A percentile compares a stretch with the other conserved stretches of the same genome.
Conservation (phyloP, 1,140 invertebrate genomes). For the Diplogasteroides magnus region DNA sequence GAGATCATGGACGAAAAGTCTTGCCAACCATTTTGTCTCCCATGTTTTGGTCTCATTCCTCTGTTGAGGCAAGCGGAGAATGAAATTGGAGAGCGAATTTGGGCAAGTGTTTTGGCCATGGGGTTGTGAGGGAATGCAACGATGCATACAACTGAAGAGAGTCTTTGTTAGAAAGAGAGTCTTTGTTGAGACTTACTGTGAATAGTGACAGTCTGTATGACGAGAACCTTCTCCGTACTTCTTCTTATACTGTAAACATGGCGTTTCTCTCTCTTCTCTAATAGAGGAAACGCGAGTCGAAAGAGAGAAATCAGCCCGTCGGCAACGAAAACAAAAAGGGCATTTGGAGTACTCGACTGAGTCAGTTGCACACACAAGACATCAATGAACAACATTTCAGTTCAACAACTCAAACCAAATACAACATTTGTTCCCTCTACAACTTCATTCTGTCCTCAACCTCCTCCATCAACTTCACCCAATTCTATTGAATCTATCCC, state of each 20-base stretch:
- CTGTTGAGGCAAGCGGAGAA: not conserved
- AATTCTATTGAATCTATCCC: not conserved
- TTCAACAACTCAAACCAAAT: not conserved
- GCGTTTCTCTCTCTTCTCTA: not conserved
- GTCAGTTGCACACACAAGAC: too few species aligned
- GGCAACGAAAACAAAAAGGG: not conserved
- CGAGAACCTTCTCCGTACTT: not conserved
- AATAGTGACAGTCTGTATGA: too few species aligned
- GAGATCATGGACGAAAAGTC: too few species aligned
- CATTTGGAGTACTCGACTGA: too few species aligned
- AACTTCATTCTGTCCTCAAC: not conserved
- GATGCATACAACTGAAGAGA: too few species aligned
- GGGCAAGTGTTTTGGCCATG: not conserved
- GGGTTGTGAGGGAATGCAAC: too few species aligned
- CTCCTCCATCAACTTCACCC: not conserved
- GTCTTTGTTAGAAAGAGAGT: too few species aligned
- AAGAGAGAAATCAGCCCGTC: not conserved
- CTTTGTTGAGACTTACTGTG: too few species aligned
- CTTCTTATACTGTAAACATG: too few species aligned
- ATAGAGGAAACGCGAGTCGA: not conserved
- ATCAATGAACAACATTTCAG: too few species aligned
- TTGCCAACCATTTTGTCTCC: too few species aligned
- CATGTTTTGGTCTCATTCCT: not conserved
- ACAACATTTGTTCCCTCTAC: not conserved
- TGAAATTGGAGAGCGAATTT: not conserved